Base-by-base conservation (phyloP, 2,113 vertebrate genomes). In the Notarius lentiginosus region DNA sequence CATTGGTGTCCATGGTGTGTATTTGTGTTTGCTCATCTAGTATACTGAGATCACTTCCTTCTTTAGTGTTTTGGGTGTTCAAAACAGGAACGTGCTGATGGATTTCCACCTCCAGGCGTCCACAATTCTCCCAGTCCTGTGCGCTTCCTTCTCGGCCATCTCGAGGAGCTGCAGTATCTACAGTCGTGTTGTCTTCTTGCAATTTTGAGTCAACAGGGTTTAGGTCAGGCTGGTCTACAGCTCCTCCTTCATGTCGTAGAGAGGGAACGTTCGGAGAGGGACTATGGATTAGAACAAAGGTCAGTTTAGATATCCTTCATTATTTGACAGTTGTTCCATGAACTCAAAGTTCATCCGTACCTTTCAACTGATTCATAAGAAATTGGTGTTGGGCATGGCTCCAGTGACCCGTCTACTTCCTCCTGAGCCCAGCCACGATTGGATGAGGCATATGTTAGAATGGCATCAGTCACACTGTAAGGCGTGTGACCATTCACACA, bases 361-460 rank as follows among this genome's bases (percentile, higher is more conserved):
- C 95, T 95, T 63, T 95, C 95, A 90, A 92, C 90, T 61, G 95
- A 95, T 91, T 96, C 95, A 24, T 96, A 96, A 0, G 94, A 90
- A 82, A 95, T 76, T 0, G 90, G 18, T 60, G 84, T 90, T 49
- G 92, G 56, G 84, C 91, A 93, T 0, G 87, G 89, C 87, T 95
- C 93, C 80, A 90, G 92, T 77, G 73, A 22, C 53, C 85, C 41
- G 0, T 90, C 91, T 18, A 90, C 92, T 5, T 97, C 97, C 86
- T 97, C 96, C 92, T 97, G 97, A 87, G 87, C 95, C 91, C 96
- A 95, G 73, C 96, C 97, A 0, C 92, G 95, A 89, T 97, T 96
- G 82, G 96, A 99, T 68, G 96, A 96, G 84, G 97, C 97, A 0
- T 98, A 97, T 49, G 88, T 95, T 76, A 99, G 96, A 91, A 99